Evolutionary conservation across 2,113 vertebrate species (phyloP), one percentile per base, ranked within the genome.

Genomic region (Coturnix japonica): DNA sequence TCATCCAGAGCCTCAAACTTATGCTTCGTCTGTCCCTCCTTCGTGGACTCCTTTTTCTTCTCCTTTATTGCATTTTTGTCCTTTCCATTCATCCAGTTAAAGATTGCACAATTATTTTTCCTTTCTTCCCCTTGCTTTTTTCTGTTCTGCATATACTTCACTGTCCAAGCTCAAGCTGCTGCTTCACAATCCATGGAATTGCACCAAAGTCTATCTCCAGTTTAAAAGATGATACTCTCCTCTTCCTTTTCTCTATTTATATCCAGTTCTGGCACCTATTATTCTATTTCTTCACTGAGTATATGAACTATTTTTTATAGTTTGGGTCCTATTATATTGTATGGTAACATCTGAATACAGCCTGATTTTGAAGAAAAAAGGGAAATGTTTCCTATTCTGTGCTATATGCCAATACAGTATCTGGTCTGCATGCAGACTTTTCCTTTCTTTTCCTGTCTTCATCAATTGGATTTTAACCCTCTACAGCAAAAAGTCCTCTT

Each of bases 121-220:
- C 47, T 39, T 69, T 75, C 26, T 28, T 63, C 35, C 37, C 70
- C 10, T 81, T 49, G 12, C 7, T 15, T 7, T 14, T 87, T 86
- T 90, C 77, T 67, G 3, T 49, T 60, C 5, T 51, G 5, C 20
- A 25, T 3, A 30, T 74, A 43, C 61, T 78, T 60, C 22, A n/a
- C 46, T 66, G 18, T 70, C 11, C 57, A 39, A 39, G 16, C 63
- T 31, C 25, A 87, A 82, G 11, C 26, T 64, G 44, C 76, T 77
- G 13, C 17, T 87, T 71, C 44, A 39, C 1, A 1, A 37, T 67
- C 37, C 23, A 1, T 66, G 51, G 41, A 31, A 9, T 43, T 41
- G 11, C 7, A 13, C 13, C 1, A 0, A 31, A 21, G 3, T 82
- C 39, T 59, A 0, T 44, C 21, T 89, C 25, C 63, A 2, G 33